These are phyloP conservation scores for Polydrusus pterygomalis DNA, from an alignment of 2,888 invertebrate genomes.

Conservation along the genomic window DNA sequence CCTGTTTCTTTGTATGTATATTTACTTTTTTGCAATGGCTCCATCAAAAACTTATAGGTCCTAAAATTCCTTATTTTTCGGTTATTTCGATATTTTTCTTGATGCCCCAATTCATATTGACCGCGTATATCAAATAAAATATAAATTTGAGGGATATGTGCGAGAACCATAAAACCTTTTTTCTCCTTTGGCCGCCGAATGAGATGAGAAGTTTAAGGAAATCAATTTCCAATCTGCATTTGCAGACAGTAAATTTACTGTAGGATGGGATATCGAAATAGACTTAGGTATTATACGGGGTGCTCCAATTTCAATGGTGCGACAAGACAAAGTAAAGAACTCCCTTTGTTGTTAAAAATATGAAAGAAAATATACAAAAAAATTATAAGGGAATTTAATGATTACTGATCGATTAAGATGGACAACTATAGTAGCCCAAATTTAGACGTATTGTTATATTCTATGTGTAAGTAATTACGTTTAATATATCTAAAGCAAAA, in stretches of 20 bases:
- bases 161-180: slow-evolving; percentile 16
- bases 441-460: no score
- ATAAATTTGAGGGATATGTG: slow-evolving; percentile 9
- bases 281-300: background rate
- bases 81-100: background rate
- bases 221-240: slow-evolving; percentile 29
- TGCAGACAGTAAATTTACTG: slow-evolving; percentile 5
- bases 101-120: background rate
- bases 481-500: no score
- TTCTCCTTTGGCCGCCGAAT: background rate
- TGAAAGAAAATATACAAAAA: no score
- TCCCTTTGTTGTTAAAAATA: no score
- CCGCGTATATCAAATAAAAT: background rate
- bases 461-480: no score
- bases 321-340: no score
- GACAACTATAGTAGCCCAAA: no score
- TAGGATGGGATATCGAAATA: background rate
- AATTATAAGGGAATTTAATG: no score
- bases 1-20: background rate
- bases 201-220: slow-evolving; percentile 6
- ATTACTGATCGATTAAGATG: no score
- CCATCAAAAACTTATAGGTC: background rate
- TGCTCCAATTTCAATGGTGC: no score
- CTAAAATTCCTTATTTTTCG: background rate
- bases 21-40: background rate